A percentile compares a stretch with the other conserved stretches of the same genome.
Conservation (phyloP, 2,797 vertebrate genomes). For the Craterocephalus amniculus region DNA sequence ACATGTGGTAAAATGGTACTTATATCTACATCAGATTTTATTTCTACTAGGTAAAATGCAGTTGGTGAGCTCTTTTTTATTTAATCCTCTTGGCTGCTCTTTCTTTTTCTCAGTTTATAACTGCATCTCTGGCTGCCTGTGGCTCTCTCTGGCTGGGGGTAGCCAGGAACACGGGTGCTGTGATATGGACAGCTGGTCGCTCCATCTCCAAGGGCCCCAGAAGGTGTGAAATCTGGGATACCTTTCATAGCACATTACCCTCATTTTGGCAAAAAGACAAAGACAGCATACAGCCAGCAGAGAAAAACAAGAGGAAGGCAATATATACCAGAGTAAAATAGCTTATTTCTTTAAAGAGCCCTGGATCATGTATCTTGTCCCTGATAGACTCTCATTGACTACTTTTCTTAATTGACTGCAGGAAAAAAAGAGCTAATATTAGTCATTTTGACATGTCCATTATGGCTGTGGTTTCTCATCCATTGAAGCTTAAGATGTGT, state of each 20-base stretch:
- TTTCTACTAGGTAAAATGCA: conserved; percentile 47
- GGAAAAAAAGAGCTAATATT: conserved; percentile 71
- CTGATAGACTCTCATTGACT: conserved; percentile 65
- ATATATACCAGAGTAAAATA: conserved; percentile 63
- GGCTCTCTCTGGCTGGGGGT: conserved; percentile 75
- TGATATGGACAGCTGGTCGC: conserved; percentile 86
- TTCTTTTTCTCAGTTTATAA: conserved; percentile 29
- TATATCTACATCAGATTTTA: conserved; percentile 25
- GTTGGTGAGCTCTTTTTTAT: conserved; percentile 48
- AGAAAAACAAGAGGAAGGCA: conserved; percentile 64
- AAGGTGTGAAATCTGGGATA: conserved; percentile 84
- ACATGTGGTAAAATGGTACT: background rate
- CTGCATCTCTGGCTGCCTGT: conserved; percentile 60
- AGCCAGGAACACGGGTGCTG: conserved; percentile 81
- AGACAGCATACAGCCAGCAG: conserved; percentile 58
- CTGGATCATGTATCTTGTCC: conserved; percentile 49
- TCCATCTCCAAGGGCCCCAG: conserved; percentile 78
- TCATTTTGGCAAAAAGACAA: conserved; percentile 76
- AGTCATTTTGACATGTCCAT: conserved; percentile 77
- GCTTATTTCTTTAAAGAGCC: conserved; percentile 41
- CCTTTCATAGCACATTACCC: conserved; percentile 84
- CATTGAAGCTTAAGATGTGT: conserved; percentile 72
- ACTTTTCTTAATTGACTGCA: conserved; percentile 72
- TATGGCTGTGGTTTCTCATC: conserved; percentile 62
- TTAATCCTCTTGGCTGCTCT: conserved; percentile 31